A percentile compares a stretch with the other conserved stretches of the same genome.
phyloP scores from a whole-genome alignment of 2,888 invertebrate species.

The Lymantria monacha region DNA sequence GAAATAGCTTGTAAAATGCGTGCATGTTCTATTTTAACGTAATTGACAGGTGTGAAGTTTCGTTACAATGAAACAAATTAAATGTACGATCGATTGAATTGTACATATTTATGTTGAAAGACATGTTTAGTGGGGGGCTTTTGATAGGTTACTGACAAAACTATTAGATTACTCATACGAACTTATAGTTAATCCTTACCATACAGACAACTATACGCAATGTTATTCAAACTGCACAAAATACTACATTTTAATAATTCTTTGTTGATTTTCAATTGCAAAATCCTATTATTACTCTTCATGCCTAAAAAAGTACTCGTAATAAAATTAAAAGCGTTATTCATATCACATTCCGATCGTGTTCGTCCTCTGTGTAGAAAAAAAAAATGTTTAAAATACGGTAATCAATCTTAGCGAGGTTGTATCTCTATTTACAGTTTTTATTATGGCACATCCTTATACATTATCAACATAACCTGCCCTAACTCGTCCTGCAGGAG shows the following conservation, averaged over 20 bases:
- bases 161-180: no score
- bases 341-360: no score
- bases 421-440: conserved; percentile 4
- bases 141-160: background rate
- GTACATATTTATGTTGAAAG: conserved; percentile 1
- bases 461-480: conserved; percentile 10
- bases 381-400: background rate
- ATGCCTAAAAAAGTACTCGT: no score
- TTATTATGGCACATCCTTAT: conserved; percentile 17
- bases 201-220: no score
- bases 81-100: conserved; percentile 3
- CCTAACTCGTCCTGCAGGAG: conserved; percentile 13
- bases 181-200: no score
- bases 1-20: conserved; percentile 17
- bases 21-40: conserved; percentile 18
- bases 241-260: no score
- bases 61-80: conserved; percentile 7
- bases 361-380: background rate
- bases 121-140: background rate
- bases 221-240: no score
- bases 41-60: conserved; percentile 33
- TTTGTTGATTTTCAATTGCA: no score
- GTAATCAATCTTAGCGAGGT: background rate
- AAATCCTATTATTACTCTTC: no score
- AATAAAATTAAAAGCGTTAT: no score